These are phyloP conservation scores for Peromyscus nudipes DNA, from an alignment of 2,797 vertebrate genomes.

Conservation along the genomic window DNA sequence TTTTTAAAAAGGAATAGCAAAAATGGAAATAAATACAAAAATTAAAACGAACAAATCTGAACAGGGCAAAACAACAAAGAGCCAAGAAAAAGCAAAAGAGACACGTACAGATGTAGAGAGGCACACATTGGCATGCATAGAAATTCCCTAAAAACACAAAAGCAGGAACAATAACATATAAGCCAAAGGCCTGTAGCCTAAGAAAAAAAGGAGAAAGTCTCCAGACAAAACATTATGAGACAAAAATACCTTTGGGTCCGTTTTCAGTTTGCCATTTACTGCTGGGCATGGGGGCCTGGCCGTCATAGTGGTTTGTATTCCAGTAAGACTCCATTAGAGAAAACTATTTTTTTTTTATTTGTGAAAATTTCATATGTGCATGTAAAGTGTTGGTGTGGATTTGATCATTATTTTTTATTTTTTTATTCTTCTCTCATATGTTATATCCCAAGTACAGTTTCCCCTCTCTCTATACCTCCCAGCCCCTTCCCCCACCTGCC, in stretches of 20 bases:
- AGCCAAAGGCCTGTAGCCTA: background rate
- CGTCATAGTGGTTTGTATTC: too few relatives aligned
- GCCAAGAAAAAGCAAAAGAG: background rate
- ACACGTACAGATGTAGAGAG: background rate
- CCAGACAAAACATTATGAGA: background rate
- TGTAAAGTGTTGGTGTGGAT: background rate
- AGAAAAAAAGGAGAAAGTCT: background rate
- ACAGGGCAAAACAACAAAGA: background rate
- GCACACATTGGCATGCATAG: background rate
- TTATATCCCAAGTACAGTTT: too few relatives aligned
- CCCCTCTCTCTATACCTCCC: too few relatives aligned
- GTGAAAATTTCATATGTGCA: background rate
- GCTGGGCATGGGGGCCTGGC: background rate
- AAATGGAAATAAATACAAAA: too few relatives aligned
- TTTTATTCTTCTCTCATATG: too few relatives aligned
- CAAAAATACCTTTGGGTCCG: too few relatives aligned
- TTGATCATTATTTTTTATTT: background rate
- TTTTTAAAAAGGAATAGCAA: too few relatives aligned
- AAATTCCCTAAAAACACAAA: background rate
- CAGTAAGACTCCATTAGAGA: background rate
- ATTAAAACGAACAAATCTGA: background rate
- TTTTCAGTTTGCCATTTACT: background rate
- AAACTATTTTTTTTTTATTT: background rate
- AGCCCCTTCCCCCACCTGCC: too few relatives aligned
- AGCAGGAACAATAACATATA: background rate